Conservation (phyloP, 2,888 invertebrate genomes). For the Noctua janthe region DNA sequence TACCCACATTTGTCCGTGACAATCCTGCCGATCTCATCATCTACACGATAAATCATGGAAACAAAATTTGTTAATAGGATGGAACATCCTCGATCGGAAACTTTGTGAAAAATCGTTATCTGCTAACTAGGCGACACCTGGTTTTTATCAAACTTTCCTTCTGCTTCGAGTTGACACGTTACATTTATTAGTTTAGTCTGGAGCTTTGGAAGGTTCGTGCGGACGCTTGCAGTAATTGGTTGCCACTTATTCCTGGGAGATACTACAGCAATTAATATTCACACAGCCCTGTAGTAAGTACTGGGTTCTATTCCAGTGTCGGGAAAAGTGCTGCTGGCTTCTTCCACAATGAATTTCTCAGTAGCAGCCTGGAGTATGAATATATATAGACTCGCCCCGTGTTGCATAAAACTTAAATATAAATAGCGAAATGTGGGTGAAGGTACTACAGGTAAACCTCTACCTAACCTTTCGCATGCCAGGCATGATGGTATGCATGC, state of each 20-base stretch:
- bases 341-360: background rate
- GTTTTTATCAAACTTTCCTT: conserved; percentile 52
- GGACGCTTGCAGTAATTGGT: conserved; percentile 2
- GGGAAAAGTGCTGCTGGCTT: background rate
- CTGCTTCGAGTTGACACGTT: conserved; percentile 21
- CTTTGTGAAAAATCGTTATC: conserved; percentile 62
- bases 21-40: conserved; percentile 32
- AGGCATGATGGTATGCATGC: background rate
- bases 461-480: background rate
- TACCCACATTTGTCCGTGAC: conserved; percentile 26
- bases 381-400: background rate
- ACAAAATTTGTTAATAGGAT: conserved; percentile 61
- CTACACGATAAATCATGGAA: conserved; percentile 51
- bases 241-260: background rate
- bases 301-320: background rate
- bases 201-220: conserved; percentile 17
- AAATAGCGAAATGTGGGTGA: background rate
- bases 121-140: conserved; percentile 51
- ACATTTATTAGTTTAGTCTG: conserved; percentile 46
- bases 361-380: background rate
- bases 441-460: background rate
- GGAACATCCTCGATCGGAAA: conserved; percentile 39
- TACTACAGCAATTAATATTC: background rate
- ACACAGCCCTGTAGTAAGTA: background rate
- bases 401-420: background rate